Percentiles rank a stretch among this genome's conserved stretches.
Evolutionary conservation across 2,888 invertebrate genomes (phyloP).

Genomic region (Silvanus unidentatus): DNA sequence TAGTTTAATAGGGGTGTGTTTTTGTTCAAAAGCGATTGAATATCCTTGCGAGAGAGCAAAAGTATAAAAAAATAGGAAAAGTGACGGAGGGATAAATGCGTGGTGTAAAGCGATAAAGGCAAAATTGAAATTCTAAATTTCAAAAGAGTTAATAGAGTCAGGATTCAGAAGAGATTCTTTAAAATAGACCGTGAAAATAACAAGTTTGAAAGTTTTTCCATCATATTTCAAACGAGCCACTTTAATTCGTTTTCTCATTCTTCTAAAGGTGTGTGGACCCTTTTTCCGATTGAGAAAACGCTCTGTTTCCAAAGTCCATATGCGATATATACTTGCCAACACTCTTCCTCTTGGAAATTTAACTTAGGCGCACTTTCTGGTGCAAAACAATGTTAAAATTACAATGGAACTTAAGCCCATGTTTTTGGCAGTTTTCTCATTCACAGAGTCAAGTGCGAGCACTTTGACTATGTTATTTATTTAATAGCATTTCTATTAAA

Average conservation of each 20-base stretch:
- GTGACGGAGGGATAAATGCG: conserved; percentile 32
- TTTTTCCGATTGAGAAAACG: conserved; percentile 28
- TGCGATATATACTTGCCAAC: too few species aligned
- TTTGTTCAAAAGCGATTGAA: too few species aligned
- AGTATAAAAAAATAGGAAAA: too few species aligned
- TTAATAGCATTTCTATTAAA: too few species aligned
- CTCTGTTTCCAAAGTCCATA: too few species aligned
- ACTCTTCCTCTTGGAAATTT: too few species aligned
- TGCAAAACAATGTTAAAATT: too few species aligned
- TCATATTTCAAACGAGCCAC: conserved; percentile 34
- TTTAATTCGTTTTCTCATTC: conserved; percentile 32
- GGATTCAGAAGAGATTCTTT: conserved; percentile 26
- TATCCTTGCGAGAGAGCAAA: too few species aligned
- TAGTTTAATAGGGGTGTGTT: too few species aligned
- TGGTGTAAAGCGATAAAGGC: conserved; percentile 41
- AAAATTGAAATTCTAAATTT: conserved; percentile 45
- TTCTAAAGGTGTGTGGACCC: conserved; percentile 10
- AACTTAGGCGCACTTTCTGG: too few species aligned
- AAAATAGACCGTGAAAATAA: conserved; percentile 33
- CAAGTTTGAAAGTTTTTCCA: conserved; percentile 36
- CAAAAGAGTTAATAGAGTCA: conserved; percentile 42
- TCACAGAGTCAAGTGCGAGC: too few species aligned
- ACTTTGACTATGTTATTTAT: too few species aligned
- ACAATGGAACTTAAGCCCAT: neutral
- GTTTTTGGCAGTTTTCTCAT: conserved; percentile 1